Evolutionary conservation across 2,113 vertebrate genomes (phyloP).

Genomic region (Ariopsis seemanni): DNA sequence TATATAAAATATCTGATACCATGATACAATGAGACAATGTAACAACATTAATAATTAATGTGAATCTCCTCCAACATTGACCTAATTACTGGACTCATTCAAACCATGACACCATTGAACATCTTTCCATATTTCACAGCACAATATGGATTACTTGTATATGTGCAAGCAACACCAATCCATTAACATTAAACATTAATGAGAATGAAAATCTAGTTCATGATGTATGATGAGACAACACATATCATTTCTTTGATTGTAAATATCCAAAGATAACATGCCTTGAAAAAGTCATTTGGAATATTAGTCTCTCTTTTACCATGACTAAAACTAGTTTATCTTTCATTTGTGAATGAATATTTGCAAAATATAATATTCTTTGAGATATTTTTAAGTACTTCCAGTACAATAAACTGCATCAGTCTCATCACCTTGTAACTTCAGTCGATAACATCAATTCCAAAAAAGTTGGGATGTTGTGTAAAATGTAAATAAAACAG

Average conservation of each 20-base stretch:
- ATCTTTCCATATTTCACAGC: neutral
- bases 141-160: neutral
- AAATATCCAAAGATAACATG: neutral
- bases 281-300: neutral
- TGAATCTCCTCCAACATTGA: conserved; percentile 19
- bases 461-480: no score
- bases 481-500: no score
- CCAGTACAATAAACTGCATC: neutral
- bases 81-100: conserved; percentile 18
- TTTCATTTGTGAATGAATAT: neutral
- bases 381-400: neutral
- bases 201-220: neutral
- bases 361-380: neutral
- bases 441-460: neutral
- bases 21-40: neutral
- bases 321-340: neutral
- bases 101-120: conserved; percentile 9
- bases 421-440: neutral
- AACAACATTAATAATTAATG: conserved; percentile 11
- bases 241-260: neutral
- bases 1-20: no score
- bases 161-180: neutral
- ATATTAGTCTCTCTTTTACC: neutral
- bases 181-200: neutral
- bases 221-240: neutral